phyloP scores from a whole-genome alignment of 2,797 vertebrate genomes.

The Enteromius argenteus region DNA sequence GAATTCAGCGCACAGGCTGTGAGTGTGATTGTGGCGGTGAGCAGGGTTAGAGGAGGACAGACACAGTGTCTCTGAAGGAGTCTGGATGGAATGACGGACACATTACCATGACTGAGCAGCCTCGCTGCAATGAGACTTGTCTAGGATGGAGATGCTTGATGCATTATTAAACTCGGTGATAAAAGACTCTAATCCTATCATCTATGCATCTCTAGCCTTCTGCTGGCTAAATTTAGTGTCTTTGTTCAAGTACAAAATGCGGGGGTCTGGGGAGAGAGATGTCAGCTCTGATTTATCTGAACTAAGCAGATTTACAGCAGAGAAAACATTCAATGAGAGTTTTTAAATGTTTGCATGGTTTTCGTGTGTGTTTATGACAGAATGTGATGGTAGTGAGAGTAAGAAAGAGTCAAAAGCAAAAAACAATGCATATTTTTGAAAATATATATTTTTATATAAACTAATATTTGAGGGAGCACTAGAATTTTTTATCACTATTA shows the following conservation, averaged over 20 bases:
- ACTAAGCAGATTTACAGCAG: background rate
- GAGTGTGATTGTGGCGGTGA: background rate
- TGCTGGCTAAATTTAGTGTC: constrained; percentile 54
- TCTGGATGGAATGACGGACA: constrained; percentile 21
- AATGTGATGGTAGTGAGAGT: background rate
- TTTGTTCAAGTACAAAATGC: constrained; percentile 44
- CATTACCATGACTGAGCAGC: constrained; percentile 36
- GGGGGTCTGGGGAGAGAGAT: constrained; percentile 24
- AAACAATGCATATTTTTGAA: background rate
- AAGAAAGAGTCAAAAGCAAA: background rate
- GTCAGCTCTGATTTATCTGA: constrained; percentile 33
- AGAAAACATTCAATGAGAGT: constrained; percentile 7
- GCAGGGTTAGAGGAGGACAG: constrained; percentile 22
- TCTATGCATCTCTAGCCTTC: constrained; percentile 20
- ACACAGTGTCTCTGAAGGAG: background rate
- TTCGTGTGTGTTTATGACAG: background rate
- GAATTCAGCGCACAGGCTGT: constrained; percentile 16
- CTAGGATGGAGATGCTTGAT: constrained; percentile 38
- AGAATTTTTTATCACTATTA: background rate
- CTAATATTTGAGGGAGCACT: background rate
- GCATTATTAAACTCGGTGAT: constrained; percentile 51
- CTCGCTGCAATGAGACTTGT: constrained; percentile 27
- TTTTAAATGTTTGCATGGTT: constrained; percentile 11
- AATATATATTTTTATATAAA: background rate
- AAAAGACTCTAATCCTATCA: constrained; percentile 45